phyloP scores from a whole-genome alignment of 2,113 vertebrate genomes.

The Grammomys dolichurus region DNA sequence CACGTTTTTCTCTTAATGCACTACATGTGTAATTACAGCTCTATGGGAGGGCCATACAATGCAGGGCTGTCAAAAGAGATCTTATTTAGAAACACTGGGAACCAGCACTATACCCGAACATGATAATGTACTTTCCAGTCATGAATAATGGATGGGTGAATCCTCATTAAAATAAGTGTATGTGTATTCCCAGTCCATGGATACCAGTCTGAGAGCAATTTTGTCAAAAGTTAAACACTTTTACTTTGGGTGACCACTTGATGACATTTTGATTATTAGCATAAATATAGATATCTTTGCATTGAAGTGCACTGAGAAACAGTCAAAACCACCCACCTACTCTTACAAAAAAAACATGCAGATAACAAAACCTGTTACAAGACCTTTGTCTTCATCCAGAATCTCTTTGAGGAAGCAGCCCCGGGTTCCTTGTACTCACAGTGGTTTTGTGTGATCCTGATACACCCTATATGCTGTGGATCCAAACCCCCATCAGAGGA shows the following conservation, averaged over 20 bases:
- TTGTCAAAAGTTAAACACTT: conserved; percentile 58
- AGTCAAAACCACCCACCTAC: neutral
- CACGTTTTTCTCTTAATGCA: conserved; percentile 39
- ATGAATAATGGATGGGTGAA: conserved; percentile 31
- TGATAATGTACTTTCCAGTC: neutral
- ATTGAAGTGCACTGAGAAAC: conserved; percentile 26
- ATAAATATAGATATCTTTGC: conserved; percentile 19
- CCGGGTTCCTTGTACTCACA: neutral
- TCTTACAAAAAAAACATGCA: neutral
- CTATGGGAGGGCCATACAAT: neutral
- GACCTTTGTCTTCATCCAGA: neutral
- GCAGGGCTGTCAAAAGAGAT: neutral
- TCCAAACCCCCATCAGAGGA: neutral
- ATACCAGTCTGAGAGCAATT: conserved; percentile 13
- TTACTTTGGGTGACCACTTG: neutral
- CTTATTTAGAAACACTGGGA: conserved; percentile 29
- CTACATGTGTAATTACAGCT: conserved; percentile 27
- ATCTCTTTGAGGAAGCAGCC: neutral
- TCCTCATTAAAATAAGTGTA: conserved; percentile 41
- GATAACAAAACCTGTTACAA: conserved; percentile 5
- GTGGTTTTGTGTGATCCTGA: neutral
- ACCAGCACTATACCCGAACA: neutral
- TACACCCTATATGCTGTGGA: neutral
- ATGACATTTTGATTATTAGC: conserved; percentile 44
- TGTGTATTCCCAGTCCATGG: neutral